Evolutionary conservation across 2,888 invertebrate species (phyloP), one percentile per base, ranked within the genome.

Genomic region (Tetranychus piercei): DNA sequence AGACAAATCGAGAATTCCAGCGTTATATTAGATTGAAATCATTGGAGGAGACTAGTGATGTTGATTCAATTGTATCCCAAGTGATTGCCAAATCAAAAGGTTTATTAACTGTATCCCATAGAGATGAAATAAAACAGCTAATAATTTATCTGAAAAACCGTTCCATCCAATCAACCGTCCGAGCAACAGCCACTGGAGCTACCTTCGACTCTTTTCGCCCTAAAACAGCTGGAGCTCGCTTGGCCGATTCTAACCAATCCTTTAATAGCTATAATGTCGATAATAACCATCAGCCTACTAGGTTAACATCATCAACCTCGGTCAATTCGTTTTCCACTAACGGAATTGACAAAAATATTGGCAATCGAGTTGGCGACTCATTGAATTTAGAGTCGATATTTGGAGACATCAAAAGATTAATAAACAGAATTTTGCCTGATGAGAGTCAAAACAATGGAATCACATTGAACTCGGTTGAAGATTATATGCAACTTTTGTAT

Each of bases 401-500:
- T 55, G 9, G 11, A 15, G 55, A 55, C 15, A 55, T 55, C 9
- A 55, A 69, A 69, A 69, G 69, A 9, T 69, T 69, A 69, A 69
- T 69, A 11, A 69, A 69, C 15, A 9, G 55, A 15, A 2, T 55
- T 15, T 2, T 15, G 15, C 5, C 20, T 1, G 20, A 20, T 69
- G 22, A 23, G 11, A 22, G 20, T 6, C n/a, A 23, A 11, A 22
- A 69, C n/a, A 69, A 11, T 23, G 69, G 11, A 69, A 20, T 11
- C 22, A 7, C 66, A 6, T 11, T 69, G 11, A 69, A 23, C 22
- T 11, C 20, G 82, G 87, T 96, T 77, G 92, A 96, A 82, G 90
- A 90, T 80, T 99, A 99, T 84, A 90, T 97, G 74, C 97, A 97
- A 83, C 84, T 96, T 78, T 85, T 99, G 23, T 99, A 99, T 83